These are phyloP conservation scores for Neodiprion virginianus DNA, from an alignment of 1,140 invertebrate genomes.

Conservation along the genomic window DNA sequence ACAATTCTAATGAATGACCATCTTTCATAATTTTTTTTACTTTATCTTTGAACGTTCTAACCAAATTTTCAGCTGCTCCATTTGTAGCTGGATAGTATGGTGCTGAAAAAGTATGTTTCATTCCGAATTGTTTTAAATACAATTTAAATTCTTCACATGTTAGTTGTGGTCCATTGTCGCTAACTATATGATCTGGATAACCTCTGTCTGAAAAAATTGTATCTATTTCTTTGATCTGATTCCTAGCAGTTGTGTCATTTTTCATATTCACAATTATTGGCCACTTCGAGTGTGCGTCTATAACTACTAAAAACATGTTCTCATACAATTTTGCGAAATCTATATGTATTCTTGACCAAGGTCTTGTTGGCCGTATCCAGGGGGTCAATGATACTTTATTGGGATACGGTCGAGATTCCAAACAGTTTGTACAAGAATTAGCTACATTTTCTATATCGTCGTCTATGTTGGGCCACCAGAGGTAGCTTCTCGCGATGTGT, in stretches of 20 bases:
- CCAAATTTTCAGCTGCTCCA: too few relatives aligned
- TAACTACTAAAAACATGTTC: conserved; percentile 3
- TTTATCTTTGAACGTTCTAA: too few relatives aligned
- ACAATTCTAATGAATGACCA: too few relatives aligned
- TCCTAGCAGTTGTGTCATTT: background rate
- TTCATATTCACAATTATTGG: background rate
- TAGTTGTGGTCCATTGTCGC: conserved; percentile 33
- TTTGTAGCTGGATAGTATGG: background rate
- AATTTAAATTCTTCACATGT: conserved; percentile 28
- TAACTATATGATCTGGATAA: conserved; percentile 17
- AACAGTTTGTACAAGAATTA: background rate
- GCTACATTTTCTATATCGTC: conserved; percentile 45
- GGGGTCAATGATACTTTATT: conserved; percentile 11
- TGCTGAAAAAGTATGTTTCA: conserved; percentile 31
- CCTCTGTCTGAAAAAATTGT: background rate
- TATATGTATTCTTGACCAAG: conserved; percentile 14
- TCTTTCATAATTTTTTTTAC: too few relatives aligned
- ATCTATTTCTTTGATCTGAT: background rate
- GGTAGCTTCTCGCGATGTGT: conserved; percentile 43
- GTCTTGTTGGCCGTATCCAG: conserved; percentile 9
- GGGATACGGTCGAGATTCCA: background rate
- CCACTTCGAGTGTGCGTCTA: conserved; percentile 24
- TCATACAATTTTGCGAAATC: background rate
- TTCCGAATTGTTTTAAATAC: conserved; percentile 31
- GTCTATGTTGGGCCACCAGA: conserved; percentile 58